Evolutionary conservation across 2,888 invertebrate genomes (phyloP), one percentile per base, ranked within the genome.

Genomic region (Melanchra persicariae): DNA sequence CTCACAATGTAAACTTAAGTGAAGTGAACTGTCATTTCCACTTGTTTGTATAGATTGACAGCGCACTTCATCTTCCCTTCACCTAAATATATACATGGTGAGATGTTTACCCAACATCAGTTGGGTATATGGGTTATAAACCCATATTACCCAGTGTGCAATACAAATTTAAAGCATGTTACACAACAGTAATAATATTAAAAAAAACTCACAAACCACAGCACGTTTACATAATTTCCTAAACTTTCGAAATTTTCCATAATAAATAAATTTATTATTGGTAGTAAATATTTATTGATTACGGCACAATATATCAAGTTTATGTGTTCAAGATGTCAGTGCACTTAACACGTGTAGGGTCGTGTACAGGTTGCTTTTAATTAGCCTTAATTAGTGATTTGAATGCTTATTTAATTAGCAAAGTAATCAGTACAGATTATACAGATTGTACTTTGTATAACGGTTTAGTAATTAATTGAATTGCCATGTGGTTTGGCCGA

Each of bases 221-320:
- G 4, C 12, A 60, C 40, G 43, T 51, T 66, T 58, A 54, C 58
- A 78, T 78, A 73, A 72, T 57, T 22, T 71, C 55, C 22, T 19
- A 68, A 10, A 71, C 34, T 58, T 61, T 72, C 57, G 40, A 60
- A 68, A 58, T 65, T 71, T 73, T 78, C 62, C 62, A 19, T 63
- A 59, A 58, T 59, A 73, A 58, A 62, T 59, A 55, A 66, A 54
- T 30, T 19, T 49, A 68, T 45, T 62, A 62, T 26, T 34, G 70
- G 43, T 49, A 45, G 49, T 77, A 71, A 55, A 71, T 49, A 71
- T 60, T 63, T 37, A 63, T 22, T 59, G 34, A 45, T 40, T 24
- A 61, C 26, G 17, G 47, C 19, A 30, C 22, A 37, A 51, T 17
- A 40, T 26, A 43, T 34, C 17, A 61, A n/a, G 34, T 73, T 51